Base-by-base conservation (phyloP, 2,113 vertebrate species). In the Beaufortia kweichowensis region DNA sequence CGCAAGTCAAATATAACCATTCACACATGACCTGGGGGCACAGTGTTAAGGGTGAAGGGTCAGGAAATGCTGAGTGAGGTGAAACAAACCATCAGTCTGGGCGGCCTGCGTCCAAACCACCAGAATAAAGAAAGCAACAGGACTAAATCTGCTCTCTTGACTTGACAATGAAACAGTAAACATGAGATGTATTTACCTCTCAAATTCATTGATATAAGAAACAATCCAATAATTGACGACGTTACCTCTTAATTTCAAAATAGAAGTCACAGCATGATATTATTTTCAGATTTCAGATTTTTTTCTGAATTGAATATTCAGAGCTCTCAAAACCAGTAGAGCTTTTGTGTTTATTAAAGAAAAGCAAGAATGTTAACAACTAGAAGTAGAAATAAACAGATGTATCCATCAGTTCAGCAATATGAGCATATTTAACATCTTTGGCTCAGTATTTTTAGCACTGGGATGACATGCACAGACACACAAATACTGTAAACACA, bases 1-100 rank as follows among this genome's bases (percentile, higher is more conserved):
- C 75, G 79, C 69, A 77, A 84, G 76, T 73, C 67, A 84, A 84
- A 84, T 76, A 71, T 62, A 84, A 84, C 70, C 63, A 81, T 76
- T 84, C 79, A 84, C 79, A 79, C 71, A 46, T 84, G 79, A 84
- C 79, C 62, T 48, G 76, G 28, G 62, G 76, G 72, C 79, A 77
- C 67, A 63, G 75, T 61, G 53, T 35, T 3, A 43, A 63, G 68
- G 24, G 57, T 50, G 46, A 33, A 17, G 60, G 59, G 67, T 63
- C 76, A n/a, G 64, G 19, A 21, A 66, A 35, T 48, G 61, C 21
- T 3, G 46, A 26, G 39, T 31, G 63, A 56, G 63, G 64, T 46
- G 75, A 61, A 77, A 77, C 75, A 69, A 66, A 17, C 79, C 75
- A 81, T 81, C 82, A 75, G 66, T 83, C 66, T 64, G 64, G 67